Evolutionary conservation across 2,113 vertebrate genomes (phyloP).

Genomic region (Crocuta crocuta): DNA sequence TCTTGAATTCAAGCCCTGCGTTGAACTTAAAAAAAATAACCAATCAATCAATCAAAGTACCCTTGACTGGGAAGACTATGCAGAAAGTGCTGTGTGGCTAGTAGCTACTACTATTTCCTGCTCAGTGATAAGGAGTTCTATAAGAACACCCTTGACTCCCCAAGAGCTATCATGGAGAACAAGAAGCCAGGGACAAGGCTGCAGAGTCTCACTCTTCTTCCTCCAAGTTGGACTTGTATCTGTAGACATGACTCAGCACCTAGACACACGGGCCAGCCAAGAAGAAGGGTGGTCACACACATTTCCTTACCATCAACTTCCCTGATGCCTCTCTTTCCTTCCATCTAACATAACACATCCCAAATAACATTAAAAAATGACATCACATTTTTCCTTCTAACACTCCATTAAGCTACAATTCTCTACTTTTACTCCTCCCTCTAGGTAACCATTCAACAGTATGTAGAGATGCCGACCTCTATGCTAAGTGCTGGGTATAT

Average conservation of each 20-base stretch:
- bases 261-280: neutral
- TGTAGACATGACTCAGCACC: neutral
- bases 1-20: no score
- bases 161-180: neutral
- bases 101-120: neutral
- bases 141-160: neutral
- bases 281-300: neutral
- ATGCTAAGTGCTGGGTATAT: neutral
- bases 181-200: neutral
- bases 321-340: neutral
- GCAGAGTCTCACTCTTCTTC: neutral
- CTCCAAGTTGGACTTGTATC: neutral
- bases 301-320: neutral
- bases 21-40: no score
- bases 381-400: neutral
- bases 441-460: neutral
- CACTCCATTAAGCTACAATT: neutral
- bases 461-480: neutral
- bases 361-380: neutral
- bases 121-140: neutral
- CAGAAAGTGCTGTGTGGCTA: neutral
- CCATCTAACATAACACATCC: neutral
- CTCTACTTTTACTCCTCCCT: neutral
- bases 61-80: no score
- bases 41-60: no score